Conservation (phyloP, 1,140 invertebrate genomes). For the Hyles euphorbiae region DNA sequence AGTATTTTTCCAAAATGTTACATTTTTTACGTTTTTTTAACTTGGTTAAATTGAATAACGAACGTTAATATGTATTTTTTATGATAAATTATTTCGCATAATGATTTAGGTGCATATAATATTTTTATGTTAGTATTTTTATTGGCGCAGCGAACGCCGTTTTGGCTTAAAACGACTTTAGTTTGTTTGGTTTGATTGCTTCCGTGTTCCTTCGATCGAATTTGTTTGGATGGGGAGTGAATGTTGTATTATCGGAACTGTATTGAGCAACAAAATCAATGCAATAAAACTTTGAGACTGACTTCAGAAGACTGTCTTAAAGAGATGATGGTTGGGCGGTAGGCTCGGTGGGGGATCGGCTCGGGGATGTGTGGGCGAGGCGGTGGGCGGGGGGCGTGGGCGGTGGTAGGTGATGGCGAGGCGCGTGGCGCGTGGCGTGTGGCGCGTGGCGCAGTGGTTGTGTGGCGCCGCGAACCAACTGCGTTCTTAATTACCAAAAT, state of each 20-base stretch:
- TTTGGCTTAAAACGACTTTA: conserved; percentile 13
- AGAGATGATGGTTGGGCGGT: conserved; percentile 32
- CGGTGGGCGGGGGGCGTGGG: background rate
- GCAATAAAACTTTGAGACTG: conserved; percentile 73
- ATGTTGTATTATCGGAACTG: conserved; percentile 14
- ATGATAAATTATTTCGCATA: conserved; percentile 60
- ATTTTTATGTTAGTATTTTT: conserved; percentile 32
- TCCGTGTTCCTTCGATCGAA: conserved; percentile 9
- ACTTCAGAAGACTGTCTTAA: conserved; percentile 73
- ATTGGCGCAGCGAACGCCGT: conserved; percentile 16
- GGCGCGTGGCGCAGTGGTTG: conserved; percentile 1
- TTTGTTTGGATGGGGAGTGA: conserved; percentile 20
- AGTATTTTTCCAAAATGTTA: conserved; percentile 72
- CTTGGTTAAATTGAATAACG: conserved; percentile 49
- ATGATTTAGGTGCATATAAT: conserved; percentile 46
- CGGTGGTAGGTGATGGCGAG: background rate
- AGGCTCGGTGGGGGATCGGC: background rate
- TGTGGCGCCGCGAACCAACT: background rate
- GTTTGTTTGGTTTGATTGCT: conserved; percentile 34
- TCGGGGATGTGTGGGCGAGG: background rate
- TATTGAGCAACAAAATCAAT: conserved; percentile 59
- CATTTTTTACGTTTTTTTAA: conserved; percentile 56
- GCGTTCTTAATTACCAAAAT: conserved; percentile 36
- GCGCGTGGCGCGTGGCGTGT: background rate
- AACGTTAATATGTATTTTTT: conserved; percentile 47